phyloP scores from a whole-genome alignment of 2,113 vertebrate genomes.

The Tychaedon coryphoeus region DNA sequence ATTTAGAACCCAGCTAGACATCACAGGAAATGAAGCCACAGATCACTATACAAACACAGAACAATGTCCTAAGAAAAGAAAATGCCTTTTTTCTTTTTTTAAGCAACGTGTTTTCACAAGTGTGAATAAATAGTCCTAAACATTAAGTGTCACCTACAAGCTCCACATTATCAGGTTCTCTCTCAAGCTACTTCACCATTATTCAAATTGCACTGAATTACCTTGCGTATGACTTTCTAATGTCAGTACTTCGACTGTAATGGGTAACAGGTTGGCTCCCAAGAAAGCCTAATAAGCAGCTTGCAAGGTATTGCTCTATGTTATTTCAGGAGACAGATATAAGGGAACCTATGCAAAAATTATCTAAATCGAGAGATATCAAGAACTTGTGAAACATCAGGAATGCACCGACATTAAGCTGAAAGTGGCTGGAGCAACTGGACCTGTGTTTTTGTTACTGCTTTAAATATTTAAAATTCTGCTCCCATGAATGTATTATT shows the following conservation, averaged over 20 bases:
- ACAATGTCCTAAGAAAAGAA: constrained; percentile 41
- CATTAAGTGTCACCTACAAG: neutral
- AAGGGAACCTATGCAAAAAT: neutral
- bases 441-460: constrained; percentile 23
- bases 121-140: constrained; percentile 39
- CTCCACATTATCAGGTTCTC: constrained; percentile 41
- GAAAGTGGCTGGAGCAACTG: constrained; percentile 23
- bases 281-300: neutral
- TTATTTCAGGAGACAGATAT: neutral
- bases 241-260: neutral
- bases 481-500: constrained; percentile 26
- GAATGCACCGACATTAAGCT: constrained; percentile 27
- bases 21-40: constrained; percentile 57
- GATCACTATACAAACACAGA: constrained; percentile 53
- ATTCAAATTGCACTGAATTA: neutral
- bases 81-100: neutral
- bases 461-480: constrained; percentile 48
- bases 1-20: constrained; percentile 47
- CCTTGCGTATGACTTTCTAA: neutral
- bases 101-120: constrained; percentile 43
- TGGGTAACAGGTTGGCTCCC: neutral
- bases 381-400: constrained; percentile 2
- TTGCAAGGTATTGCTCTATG: constrained; percentile 51
- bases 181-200: constrained; percentile 1
- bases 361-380: constrained; percentile 1